Evolutionary conservation across 1,140 invertebrate species (phyloP).

Genomic region (Cepaea nemoralis): DNA sequence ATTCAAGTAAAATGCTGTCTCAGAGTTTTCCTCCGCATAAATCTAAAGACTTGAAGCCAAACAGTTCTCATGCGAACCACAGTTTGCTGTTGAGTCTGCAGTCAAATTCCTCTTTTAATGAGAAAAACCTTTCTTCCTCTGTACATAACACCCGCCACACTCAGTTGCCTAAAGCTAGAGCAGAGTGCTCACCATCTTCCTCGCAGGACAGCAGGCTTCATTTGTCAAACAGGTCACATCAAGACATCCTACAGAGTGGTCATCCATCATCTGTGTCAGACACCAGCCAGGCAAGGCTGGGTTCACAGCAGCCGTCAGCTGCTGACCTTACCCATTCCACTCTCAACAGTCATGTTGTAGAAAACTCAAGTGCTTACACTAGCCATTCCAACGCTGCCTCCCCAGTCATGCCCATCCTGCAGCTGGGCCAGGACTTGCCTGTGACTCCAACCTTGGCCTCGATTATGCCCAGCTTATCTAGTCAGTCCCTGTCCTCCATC

Average conservation of each 20-base stretch:
- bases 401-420: conserved; percentile 31
- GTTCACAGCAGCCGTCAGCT: neutral
- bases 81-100: neutral
- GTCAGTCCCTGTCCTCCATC: conserved; percentile 13
- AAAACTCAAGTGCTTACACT: conserved; percentile 13
- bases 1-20: conserved; percentile 31
- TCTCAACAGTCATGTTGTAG: neutral
- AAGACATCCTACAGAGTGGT: neutral
- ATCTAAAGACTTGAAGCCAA: conserved; percentile 24
- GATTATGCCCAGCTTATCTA: conserved; percentile 23
- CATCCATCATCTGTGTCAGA: neutral
- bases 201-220: neutral
- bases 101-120: neutral
- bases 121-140: neutral
- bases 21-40: conserved; percentile 37
- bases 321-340: conserved; percentile 22
- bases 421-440: neutral
- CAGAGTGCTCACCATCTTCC: neutral
- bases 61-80: neutral
- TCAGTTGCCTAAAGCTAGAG: neutral
- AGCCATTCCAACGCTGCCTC: conserved; percentile 35
- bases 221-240: neutral
- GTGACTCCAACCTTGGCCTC: neutral
- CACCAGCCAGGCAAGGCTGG: conserved; percentile 1
- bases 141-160: neutral